Evolutionary conservation across 1,140 invertebrate species (phyloP), one percentile per base, ranked within the genome.

Genomic region (Drosophila auraria): DNA sequence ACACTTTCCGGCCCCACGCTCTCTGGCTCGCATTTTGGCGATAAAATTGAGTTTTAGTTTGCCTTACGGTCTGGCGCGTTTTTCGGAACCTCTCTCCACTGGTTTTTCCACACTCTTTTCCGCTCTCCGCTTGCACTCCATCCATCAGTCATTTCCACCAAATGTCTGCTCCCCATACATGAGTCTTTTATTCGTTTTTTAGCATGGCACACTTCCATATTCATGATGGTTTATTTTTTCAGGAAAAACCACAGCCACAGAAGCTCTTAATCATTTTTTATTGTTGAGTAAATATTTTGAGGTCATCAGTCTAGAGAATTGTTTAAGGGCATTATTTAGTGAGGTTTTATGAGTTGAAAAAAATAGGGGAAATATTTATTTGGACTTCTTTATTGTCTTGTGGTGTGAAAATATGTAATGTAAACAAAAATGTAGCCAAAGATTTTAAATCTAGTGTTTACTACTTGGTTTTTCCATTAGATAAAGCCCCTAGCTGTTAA

Each of bases 31-130:
- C 80, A 71, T 60, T 80, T 66, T 73, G 80, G 78, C 82, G 60
- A 82, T 84, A 84, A 90, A 90, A 89, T 82, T 90, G 78, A 84
- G 70, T 89, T 89, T 90, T 70, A 75, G 83, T 82, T 79, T 69
- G 56, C 66, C 66, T 80, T 56, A 83, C 73, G 69, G 59, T 49
- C 80, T 83, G 74, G 17, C 83, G 80, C 83, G 68, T 38, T 59
- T 63, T 51, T 65, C 40, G 77, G 69, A 68, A 69, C 23, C 40
- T 11, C 50, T 30, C 25, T 50, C 15, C 44, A 57, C 54, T 57
- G 54, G 20, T 56, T 56, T 56, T 56, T 38, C 36, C 54, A 20
- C 54, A 40, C 36, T 40, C 20, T 42, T 23, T 57, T 25, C 15
- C 36, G 9, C n/a, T 50, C 42, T 36, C 33, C 33, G 9, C 33